Evolutionary conservation across 2,113 vertebrate species (phyloP), one percentile per base, ranked within the genome.

Genomic region (Erythrocercus mccallii): DNA sequence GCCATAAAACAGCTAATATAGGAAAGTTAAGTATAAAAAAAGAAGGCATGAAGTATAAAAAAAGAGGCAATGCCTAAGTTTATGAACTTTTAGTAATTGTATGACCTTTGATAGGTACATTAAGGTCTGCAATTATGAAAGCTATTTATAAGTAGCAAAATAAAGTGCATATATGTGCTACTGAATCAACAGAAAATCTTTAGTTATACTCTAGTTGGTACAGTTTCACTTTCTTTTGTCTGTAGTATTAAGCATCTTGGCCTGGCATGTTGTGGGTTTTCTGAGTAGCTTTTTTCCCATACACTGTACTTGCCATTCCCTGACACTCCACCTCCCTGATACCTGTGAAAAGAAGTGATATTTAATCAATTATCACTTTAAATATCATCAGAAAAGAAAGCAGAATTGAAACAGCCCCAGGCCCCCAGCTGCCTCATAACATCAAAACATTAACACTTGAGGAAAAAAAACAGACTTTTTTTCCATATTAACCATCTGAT

Each of bases 331-430:
- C 4, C 44, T 78, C 3, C 4, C n/a, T 57, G 64, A 58, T 35
- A 80, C 7, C 10, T 71, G 28, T 71, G 74, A 77, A 94, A 90
- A 70, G 22, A 94, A 60, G 56, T 78, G 68, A 84, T 68, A 83
- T 88, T 94, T 78, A 71, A 86, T 81, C 56, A 92, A 86, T 93
- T 90, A 88, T 90, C 48, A 24, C 68, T 92, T 90, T 37, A 76
- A 82, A 53, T 89, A 60, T 69, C 4, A 65, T 48, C 62, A 70
- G 25, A 57, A 31, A 35, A 60, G 6, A 88, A 95, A 90, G 56
- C 13, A 4, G 14, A 91, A 87, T n/a, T 85, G 54, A 89, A 94
- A 77, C 22, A 82, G 16, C n/a, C n/a, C 11, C 45, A 65, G 70
- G 28, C 9, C 9, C 37, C 3, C 6, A 71, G 15, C 31, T 54